Conservation (phyloP, 2,113 vertebrate species). For the Buteo buteo region DNA sequence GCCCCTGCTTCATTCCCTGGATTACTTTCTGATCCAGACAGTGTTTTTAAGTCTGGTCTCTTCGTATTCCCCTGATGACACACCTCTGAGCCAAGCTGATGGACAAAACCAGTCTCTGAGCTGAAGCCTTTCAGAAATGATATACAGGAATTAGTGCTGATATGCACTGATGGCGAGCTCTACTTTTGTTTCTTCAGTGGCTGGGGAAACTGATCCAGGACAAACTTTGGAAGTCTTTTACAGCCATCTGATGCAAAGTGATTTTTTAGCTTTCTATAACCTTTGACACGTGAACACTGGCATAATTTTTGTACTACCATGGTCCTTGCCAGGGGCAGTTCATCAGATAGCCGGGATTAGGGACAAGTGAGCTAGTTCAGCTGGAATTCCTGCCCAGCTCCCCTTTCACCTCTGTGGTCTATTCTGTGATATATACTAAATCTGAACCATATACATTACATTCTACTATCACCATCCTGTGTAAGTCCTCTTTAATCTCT, state of each 20-base stretch:
- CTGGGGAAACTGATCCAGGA: conserved; percentile 9
- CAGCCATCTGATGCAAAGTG: conserved; percentile 19
- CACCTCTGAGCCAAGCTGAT: conserved; percentile 24
- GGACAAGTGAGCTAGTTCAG: conserved; percentile 5
- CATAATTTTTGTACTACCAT: conserved; percentile 3
- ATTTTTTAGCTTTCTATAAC: conserved; percentile 48
- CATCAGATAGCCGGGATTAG: conserved; percentile 32
- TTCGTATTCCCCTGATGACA: conserved; percentile 14
- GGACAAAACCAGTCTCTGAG: neutral
- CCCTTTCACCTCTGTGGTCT: conserved; percentile 24
- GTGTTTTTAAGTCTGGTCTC: conserved; percentile 30
- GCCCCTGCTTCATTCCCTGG: neutral
- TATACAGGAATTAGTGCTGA: conserved; percentile 29
- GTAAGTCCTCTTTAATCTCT: conserved; percentile 49
- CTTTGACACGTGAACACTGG: neutral
- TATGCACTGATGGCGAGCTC: conserved; percentile 4
- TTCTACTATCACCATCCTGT: conserved; percentile 7
- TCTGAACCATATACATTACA: conserved; percentile 29
- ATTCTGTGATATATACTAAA: conserved; percentile 23
- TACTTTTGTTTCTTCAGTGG: conserved; percentile 18
- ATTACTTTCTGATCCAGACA: conserved; percentile 34
- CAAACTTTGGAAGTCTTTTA: conserved; percentile 32
- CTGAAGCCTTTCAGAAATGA: conserved; percentile 37
- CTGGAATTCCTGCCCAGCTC: conserved; percentile 34
- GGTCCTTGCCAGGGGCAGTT: neutral